A percentile compares a stretch with the other conserved stretches of the same genome.
These are phyloP conservation scores for Peromyscus attwateri DNA, from an alignment of 2,797 vertebrate genomes.

Conservation along the genomic window DNA sequence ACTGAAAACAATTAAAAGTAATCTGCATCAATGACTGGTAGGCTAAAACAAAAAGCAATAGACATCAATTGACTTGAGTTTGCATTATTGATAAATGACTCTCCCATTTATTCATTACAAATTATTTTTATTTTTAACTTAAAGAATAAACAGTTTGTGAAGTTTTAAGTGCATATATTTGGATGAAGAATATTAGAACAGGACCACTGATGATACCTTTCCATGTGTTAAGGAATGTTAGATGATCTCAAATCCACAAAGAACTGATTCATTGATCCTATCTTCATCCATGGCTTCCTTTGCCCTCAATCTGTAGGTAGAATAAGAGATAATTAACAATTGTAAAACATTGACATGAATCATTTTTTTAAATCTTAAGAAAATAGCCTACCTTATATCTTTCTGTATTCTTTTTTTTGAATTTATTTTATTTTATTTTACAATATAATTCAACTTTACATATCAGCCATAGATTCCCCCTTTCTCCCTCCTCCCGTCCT, in stretches of 20 bases:
- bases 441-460: too few species aligned
- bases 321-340: conserved; percentile 43
- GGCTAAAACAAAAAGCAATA: neutral
- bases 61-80: neutral
- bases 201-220: neutral
- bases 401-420: conserved; percentile 5
- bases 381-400: neutral
- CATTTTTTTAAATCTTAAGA: conserved; percentile 10
- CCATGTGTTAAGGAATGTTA: too few species aligned
- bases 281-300: neutral
- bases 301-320: conserved; percentile 6
- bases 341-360: neutral
- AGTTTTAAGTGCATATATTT: neutral
- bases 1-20: neutral
- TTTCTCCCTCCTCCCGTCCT: too few species aligned
- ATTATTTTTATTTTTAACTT: neutral
- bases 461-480: too few species aligned
- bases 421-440: too few species aligned
- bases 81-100: neutral
- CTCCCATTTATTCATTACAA: neutral
- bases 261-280: neutral
- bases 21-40: neutral
- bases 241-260: neutral
- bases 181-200: neutral
- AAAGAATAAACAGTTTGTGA: neutral